phyloP scores from a whole-genome alignment of 2,797 vertebrate species.

The Siniperca undulata region DNA sequence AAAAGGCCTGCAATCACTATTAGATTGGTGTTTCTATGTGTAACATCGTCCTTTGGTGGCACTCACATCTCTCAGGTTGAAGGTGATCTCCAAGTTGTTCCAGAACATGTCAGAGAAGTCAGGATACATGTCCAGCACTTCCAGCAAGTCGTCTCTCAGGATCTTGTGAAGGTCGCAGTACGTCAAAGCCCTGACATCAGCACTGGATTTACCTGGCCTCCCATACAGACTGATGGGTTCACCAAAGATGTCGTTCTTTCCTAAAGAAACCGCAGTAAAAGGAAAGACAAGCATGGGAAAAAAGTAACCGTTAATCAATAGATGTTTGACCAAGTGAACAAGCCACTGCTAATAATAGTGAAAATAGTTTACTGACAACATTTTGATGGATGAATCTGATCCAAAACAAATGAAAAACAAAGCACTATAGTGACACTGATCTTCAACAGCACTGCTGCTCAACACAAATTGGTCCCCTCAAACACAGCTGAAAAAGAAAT shows the following conservation, averaged over 20 bases:
- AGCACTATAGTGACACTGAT: slow-evolving; percentile 7
- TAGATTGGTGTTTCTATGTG: not conserved
- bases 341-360: not conserved
- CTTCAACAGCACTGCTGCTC: slow-evolving; percentile 9
- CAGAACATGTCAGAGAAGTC: slow-evolving; percentile 95
- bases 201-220: slow-evolving; percentile 93
- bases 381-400: slow-evolving; percentile 8
- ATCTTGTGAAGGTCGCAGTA: slow-evolving; percentile 99
- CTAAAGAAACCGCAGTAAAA: slow-evolving; percentile 73
- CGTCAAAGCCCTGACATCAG: slow-evolving; percentile 94
- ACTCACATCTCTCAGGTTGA: slow-evolving; percentile 97
- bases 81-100: slow-evolving; percentile 97
- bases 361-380: slow-evolving; percentile 3
- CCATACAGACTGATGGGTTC: slow-evolving; percentile 93
- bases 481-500: slow-evolving; percentile 42
- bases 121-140: slow-evolving; percentile 98
- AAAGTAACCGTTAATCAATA: not conserved
- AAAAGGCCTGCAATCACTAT: not conserved
- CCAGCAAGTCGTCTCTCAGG: slow-evolving; percentile 93
- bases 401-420: slow-evolving; percentile 12
- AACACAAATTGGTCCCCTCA: slow-evolving; percentile 28
- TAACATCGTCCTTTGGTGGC: slow-evolving; percentile 41
- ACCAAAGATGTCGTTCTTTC: slow-evolving; percentile 98
- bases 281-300: not conserved
- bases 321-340: not conserved